Conservation (phyloP, 2,797 vertebrate genomes). For the Notoglanidium macrostoma region DNA sequence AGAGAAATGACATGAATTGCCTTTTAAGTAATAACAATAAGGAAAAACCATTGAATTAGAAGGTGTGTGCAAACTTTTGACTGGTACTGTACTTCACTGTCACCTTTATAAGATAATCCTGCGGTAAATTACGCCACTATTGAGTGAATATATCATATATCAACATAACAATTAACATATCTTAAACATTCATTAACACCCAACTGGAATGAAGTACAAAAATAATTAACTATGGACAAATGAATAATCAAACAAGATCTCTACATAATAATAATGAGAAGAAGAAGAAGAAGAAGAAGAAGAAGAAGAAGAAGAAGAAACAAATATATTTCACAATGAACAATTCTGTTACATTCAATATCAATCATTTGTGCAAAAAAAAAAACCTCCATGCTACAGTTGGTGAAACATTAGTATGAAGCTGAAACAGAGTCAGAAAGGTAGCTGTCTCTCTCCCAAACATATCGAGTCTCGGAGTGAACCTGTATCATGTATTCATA, state of each 20-base stretch:
- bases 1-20: too few species aligned
- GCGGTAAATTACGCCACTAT: neutral
- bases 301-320: neutral
- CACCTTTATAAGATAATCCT: neutral
- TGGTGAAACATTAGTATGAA: conserved; percentile 38
- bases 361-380: conserved; percentile 31
- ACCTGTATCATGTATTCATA: conserved; percentile 25
- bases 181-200: neutral
- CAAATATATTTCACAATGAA: conserved; percentile 22
- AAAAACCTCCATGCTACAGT: conserved; percentile 29
- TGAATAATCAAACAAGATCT: neutral
- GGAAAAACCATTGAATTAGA: too few species aligned
- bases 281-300: neutral
- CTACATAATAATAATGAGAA: neutral
- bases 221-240: neutral
- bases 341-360: conserved; percentile 1
- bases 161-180: neutral
- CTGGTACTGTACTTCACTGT: neutral
- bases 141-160: neutral
- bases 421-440: neutral
- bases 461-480: conserved; percentile 40
- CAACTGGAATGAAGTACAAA: neutral
- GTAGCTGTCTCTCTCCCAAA: conserved; percentile 32
- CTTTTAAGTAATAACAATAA: too few species aligned
- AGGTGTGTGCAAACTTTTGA: too few species aligned